These are phyloP conservation scores for Globodera ellingtonae DNA, from an alignment of 1,140 invertebrate genomes.

Conservation along the genomic window DNA sequence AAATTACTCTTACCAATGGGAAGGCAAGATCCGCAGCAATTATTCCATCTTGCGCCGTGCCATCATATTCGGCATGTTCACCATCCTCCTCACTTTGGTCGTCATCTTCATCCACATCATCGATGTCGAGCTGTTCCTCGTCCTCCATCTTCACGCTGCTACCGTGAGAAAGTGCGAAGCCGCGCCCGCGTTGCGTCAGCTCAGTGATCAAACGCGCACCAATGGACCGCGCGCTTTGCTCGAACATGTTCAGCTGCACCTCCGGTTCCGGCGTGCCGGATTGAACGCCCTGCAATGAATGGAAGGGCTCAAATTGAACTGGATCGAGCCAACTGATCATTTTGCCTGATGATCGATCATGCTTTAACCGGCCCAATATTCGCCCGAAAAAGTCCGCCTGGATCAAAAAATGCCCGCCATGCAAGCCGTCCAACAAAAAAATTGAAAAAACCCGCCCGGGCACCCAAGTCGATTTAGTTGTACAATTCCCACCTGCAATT, in stretches of 20 bases:
- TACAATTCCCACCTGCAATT: background rate
- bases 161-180: background rate
- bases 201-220: background rate
- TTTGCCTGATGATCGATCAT: no score
- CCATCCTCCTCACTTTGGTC: background rate
- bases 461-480: no score
- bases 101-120: background rate
- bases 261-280: background rate
- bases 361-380: no score
- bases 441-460: no score
- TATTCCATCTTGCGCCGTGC: background rate
- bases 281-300: no score
- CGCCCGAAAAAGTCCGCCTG: no score
- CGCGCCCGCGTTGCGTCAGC: slow-evolving; percentile 6
- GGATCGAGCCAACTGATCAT: no score
- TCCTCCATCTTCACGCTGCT: background rate
- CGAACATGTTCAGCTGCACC: slow-evolving; percentile 13
- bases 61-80: background rate
- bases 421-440: no score
- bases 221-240: slow-evolving; percentile 6
- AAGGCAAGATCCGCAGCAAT: background rate
- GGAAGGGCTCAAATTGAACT: no score
- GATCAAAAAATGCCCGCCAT: no score
- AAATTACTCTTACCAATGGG: background rate
- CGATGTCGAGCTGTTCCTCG: background rate